These are phyloP conservation scores for Noctua fimbriata DNA, from an alignment of 2,888 invertebrate genomes.

Conservation along the genomic window DNA sequence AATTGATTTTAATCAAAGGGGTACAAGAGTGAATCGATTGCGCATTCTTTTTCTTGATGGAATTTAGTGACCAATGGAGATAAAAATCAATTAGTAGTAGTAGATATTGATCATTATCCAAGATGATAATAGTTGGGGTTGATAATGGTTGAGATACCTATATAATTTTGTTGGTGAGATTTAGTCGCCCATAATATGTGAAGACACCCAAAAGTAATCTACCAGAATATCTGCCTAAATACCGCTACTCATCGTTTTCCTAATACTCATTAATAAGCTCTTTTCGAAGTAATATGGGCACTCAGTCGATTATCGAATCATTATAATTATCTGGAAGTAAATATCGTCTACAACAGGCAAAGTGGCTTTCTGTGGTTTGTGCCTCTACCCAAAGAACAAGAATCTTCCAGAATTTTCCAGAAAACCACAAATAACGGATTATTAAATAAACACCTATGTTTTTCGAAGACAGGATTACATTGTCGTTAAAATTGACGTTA, in stretches of 20 bases:
- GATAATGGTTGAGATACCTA: not conserved
- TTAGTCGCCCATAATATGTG: too few species aligned
- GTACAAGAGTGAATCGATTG: slow-evolving; percentile 8
- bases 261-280: not conserved
- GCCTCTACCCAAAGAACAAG: not conserved
- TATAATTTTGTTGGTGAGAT: not conserved
- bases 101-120: not conserved
- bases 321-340: not conserved
- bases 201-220: not conserved
- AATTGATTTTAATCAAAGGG: slow-evolving; percentile 25
- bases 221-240: not conserved
- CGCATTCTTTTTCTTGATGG: not conserved
- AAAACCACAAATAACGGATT: not conserved
- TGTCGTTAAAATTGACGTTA: not conserved
- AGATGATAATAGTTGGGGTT: not conserved
- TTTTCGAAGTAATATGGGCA: not conserved
- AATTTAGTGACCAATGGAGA: not conserved
- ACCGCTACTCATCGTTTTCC: not conserved
- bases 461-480: not conserved
- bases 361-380: not conserved
- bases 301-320: not conserved
- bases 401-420: not conserved
- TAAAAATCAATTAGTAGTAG: not conserved
- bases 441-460: not conserved
- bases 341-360: too few species aligned